Percentiles rank a stretch among this genome's conserved stretches.
phyloP scores from a whole-genome alignment of 2,797 vertebrate species.

The Tamandua tetradactyla region DNA sequence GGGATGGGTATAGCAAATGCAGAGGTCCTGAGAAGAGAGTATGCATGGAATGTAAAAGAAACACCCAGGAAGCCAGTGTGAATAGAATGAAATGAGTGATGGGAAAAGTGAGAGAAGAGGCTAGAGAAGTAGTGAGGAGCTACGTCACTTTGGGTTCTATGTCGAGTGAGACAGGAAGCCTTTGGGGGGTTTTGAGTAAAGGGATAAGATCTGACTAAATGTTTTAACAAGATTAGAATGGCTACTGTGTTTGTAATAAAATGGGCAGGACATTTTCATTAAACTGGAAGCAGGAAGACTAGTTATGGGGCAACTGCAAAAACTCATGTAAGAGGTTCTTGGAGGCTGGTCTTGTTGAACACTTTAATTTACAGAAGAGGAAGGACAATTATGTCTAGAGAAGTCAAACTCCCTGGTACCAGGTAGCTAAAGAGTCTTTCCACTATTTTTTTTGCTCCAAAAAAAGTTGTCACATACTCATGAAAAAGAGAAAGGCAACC shows the following conservation, averaged over 20 bases:
- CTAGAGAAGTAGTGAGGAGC: background rate
- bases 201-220: background rate
- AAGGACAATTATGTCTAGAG: constrained; percentile 7
- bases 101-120: background rate
- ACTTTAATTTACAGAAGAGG: constrained; percentile 4
- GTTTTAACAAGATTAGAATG: constrained; percentile 38
- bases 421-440: background rate
- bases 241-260: constrained; percentile 1
- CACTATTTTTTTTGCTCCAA: background rate
- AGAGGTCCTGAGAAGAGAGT: background rate
- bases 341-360: background rate
- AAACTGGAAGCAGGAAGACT: background rate
- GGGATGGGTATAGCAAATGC: background rate
- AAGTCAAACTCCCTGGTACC: background rate
- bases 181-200: background rate
- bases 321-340: background rate
- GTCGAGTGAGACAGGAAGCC: background rate
- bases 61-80: background rate
- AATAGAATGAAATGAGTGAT: background rate
- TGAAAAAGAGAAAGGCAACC: constrained; percentile 10
- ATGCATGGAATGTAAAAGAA: background rate
- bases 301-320: background rate
- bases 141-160: background rate
- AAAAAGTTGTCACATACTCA: background rate
- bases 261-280: background rate